A percentile compares a stretch with the other conserved stretches of the same genome.
Evolutionary conservation across 2,113 vertebrate species (phyloP).

Genomic region (Ammodytes dubius): DNA sequence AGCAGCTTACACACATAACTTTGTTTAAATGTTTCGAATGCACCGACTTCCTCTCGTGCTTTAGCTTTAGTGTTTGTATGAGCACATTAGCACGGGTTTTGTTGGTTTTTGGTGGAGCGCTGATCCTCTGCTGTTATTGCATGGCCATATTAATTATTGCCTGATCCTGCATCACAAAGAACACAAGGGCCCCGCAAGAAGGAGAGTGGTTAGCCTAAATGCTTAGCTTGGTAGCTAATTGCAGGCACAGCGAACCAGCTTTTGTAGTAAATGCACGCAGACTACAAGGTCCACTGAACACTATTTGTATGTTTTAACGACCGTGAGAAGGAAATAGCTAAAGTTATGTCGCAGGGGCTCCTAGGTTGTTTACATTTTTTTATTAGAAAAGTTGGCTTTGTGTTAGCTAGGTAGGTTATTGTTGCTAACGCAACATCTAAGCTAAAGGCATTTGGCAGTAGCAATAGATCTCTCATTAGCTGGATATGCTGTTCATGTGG

Average conservation of each 20-base stretch:
- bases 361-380: background rate
- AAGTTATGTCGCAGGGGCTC: background rate
- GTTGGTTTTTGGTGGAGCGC: background rate
- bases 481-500: constrained; percentile 10
- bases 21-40: background rate
- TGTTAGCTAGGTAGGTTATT: constrained; percentile 48
- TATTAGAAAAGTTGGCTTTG: constrained; percentile 49
- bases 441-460: constrained; percentile 52
- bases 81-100: background rate
- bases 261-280: background rate
- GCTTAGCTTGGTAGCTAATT: constrained; percentile 69
- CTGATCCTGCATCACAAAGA: constrained; percentile 82
- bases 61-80: background rate
- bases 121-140: constrained; percentile 55
- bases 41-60: rapidly evolving
- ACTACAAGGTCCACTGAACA: rapidly evolving
- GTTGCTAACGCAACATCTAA: constrained; percentile 51
- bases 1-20: background rate
- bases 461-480: constrained; percentile 38
- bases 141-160: constrained; percentile 80
- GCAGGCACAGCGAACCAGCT: background rate
- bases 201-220: constrained; percentile 66
- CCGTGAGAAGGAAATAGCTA: rapidly evolving
- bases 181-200: constrained; percentile 71
- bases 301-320: background rate